Evolutionary conservation across 2,888 invertebrate species (phyloP).

Genomic region (Taenaris catops): DNA sequence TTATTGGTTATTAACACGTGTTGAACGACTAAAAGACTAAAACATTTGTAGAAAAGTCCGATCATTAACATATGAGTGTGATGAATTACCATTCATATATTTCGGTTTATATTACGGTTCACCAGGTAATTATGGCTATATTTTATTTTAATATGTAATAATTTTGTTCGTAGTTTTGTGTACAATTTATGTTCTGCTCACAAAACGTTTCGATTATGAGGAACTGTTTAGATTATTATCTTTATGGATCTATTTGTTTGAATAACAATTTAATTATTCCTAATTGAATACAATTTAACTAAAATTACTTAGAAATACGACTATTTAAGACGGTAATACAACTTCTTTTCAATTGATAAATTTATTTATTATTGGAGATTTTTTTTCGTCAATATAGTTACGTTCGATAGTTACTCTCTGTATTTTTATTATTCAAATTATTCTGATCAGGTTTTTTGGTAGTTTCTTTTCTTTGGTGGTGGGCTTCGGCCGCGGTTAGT

Average conservation of each 20-base stretch:
- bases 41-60: constrained; percentile 71
- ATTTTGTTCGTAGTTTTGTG: constrained; percentile 20
- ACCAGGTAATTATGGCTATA: constrained; percentile 35
- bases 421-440: too few relatives aligned
- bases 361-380: too few relatives aligned
- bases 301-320: too few relatives aligned
- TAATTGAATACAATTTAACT: too few relatives aligned
- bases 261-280: too few relatives aligned
- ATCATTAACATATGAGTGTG: constrained; percentile 59
- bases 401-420: too few relatives aligned
- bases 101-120: constrained; percentile 34
- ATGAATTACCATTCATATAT: constrained; percentile 39
- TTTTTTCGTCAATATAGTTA: too few relatives aligned
- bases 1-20: constrained; percentile 79
- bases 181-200: constrained; percentile 14
- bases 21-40: constrained; percentile 66
- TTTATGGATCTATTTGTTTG: constrained; percentile 5
- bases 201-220: constrained; percentile 11
- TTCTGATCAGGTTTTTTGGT: too few relatives aligned
- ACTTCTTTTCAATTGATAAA: too few relatives aligned
- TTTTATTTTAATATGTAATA: constrained; percentile 27
- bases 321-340: too few relatives aligned
- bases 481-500: too few relatives aligned
- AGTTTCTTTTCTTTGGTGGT: too few relatives aligned
- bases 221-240: constrained; percentile 16